phyloP scores from a whole-genome alignment of 1,140 invertebrate genomes.

The Melanaphis sacchari region DNA sequence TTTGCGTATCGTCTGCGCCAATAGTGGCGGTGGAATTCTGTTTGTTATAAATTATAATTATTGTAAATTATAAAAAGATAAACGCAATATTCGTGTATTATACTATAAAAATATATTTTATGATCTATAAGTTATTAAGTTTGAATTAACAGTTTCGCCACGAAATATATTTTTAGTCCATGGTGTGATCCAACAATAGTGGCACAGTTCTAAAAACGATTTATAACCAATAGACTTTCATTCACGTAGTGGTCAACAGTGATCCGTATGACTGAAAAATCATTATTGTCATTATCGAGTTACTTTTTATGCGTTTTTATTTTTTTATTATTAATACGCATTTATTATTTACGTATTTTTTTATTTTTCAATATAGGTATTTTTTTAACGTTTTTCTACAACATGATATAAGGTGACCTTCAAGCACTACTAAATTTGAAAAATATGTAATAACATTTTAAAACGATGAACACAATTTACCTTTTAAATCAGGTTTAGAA shows the following conservation, averaged over 20 bases:
- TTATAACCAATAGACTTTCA: neutral
- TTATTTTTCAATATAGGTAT: neutral
- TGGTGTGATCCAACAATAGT: neutral
- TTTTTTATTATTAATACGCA: neutral
- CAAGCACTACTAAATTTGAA: neutral
- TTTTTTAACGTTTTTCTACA: neutral
- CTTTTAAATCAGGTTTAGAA: too few species aligned
- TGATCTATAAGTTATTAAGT: neutral
- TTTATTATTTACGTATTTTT: neutral
- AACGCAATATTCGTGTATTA: neutral
- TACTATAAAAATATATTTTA: neutral
- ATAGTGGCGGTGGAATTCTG: neutral
- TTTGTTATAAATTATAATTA: too few species aligned
- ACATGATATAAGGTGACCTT: neutral
- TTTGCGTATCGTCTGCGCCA: neutral
- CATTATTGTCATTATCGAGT: neutral
- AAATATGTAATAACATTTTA: neutral
- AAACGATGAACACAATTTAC: neutral
- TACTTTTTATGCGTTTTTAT: too few species aligned
- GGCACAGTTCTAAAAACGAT: too few species aligned
- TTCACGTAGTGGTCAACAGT: neutral
- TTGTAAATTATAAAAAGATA: neutral
- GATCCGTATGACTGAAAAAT: neutral
- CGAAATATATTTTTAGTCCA: neutral
- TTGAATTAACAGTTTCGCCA: neutral